A percentile compares a stretch with the other conserved stretches of the same genome.
Evolutionary conservation across 2,888 invertebrate genomes (phyloP).

Genomic region (Cheilosia vulpina): DNA sequence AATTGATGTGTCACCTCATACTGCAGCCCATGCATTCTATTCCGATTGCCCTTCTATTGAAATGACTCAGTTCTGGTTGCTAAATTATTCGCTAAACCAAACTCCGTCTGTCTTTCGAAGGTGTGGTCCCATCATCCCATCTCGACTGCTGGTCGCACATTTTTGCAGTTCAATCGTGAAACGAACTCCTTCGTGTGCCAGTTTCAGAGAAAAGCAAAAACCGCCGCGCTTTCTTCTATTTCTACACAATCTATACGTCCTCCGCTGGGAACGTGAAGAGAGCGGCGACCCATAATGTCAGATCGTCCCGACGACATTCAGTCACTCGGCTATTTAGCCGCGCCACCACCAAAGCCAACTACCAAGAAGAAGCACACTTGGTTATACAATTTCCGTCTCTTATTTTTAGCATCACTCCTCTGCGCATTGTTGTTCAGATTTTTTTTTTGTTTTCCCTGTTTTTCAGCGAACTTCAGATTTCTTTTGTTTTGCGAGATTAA

Average conservation of each 20-base stretch:
- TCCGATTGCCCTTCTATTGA: too few species aligned
- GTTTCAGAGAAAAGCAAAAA: neutral
- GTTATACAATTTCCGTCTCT: constrained; percentile 44
- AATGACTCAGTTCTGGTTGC: too few species aligned
- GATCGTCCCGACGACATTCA: constrained; percentile 61
- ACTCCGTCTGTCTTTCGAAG: too few species aligned
- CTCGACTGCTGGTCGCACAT: too few species aligned
- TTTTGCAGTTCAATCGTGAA: too few species aligned
- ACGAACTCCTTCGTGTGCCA: constrained; percentile 2
- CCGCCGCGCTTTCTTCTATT: constrained; percentile 38
- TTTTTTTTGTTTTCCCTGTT: constrained; percentile 22
- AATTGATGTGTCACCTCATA: too few species aligned
- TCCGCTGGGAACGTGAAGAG: neutral
- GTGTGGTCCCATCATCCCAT: too few species aligned
- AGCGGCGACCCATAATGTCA: constrained; percentile 51
- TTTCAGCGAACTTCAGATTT: constrained; percentile 72
- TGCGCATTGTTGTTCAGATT: constrained; percentile 35
- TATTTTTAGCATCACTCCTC: constrained; percentile 71
- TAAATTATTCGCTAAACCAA: too few species aligned
- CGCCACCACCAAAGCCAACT: constrained; percentile 7
- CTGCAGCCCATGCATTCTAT: too few species aligned
- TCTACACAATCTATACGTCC: constrained; percentile 27
- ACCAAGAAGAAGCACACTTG: constrained; percentile 10
- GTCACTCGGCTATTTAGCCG: constrained; percentile 59
- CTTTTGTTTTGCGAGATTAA: constrained; percentile 61